Conservation (phyloP, 23 tunicate species). For the Phallusia fumigata region DNA sequence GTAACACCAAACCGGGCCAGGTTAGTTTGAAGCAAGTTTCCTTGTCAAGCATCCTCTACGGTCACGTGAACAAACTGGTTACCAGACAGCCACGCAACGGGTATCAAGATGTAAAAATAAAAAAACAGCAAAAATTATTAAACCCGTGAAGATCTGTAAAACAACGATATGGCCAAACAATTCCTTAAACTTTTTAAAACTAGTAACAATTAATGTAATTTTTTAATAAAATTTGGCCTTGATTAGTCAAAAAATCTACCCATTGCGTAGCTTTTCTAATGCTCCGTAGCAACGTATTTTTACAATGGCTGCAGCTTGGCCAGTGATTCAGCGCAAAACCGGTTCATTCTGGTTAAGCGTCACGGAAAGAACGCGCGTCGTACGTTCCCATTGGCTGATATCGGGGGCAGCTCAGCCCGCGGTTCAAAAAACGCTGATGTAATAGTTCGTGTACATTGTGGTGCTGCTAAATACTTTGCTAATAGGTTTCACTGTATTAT, state of each 20-base stretch:
- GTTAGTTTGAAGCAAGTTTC: neutral
- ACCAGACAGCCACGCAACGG: neutral
- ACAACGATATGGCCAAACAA: too few species aligned
- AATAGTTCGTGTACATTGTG: neutral
- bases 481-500: too few species aligned
- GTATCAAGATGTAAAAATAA: too few species aligned
- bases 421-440: neutral
- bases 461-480: too few species aligned
- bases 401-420: neutral
- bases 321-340: neutral
- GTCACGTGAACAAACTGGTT: slow-evolving; percentile 9
- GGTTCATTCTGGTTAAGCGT: slow-evolving; percentile 5
- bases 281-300: too few species aligned
- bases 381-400: neutral
- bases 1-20: neutral
- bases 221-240: too few species aligned
- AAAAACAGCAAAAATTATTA: too few species aligned
- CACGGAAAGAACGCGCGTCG: neutral
- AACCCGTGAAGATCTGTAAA: too few species aligned
- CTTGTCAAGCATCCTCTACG: neutral
- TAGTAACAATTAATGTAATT: too few species aligned
- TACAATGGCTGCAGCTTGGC: neutral
- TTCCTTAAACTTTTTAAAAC: too few species aligned
- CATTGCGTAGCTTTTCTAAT: too few species aligned
- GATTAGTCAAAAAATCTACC: too few species aligned